Evolutionary conservation across 2,113 vertebrate species (phyloP).

Genomic region (Epinephelus lanceolatus): DNA sequence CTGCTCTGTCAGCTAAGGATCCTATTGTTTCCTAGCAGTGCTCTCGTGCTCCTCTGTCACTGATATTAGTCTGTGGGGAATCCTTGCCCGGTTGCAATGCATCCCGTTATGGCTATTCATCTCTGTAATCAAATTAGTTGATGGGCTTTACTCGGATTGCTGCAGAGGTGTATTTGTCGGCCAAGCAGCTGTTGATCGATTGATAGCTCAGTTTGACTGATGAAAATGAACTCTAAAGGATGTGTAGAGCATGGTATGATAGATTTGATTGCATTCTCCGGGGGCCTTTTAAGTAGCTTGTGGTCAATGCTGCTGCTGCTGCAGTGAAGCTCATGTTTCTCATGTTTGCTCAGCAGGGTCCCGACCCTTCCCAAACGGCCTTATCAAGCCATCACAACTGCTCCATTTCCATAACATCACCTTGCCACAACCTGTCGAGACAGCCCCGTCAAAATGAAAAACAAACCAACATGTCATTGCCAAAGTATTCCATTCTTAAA

Average conservation of each 20-base stretch:
- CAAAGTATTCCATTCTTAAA: conserved; percentile 27
- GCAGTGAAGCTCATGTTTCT: conserved; percentile 48
- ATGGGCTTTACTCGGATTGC: conserved; percentile 44
- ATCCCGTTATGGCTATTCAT: conserved; percentile 45
- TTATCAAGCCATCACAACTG: conserved; percentile 35
- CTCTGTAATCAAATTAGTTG: conserved; percentile 53
- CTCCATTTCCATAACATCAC: conserved; percentile 21
- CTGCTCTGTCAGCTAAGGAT: conserved; percentile 36
- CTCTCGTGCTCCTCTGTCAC: conserved; percentile 15
- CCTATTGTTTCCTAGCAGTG: conserved; percentile 26
- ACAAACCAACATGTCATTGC: not conserved
- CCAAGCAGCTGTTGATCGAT: conserved; percentile 56
- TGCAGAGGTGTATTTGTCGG: conserved; percentile 36
- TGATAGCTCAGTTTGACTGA: conserved; percentile 41
- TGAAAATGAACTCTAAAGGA: conserved; percentile 57
- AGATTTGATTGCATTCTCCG: conserved; percentile 39
- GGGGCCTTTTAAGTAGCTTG: conserved; percentile 39
- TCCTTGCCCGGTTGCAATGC: conserved; percentile 23
- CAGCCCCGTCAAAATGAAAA: conserved; percentile 13
- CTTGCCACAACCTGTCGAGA: conserved; percentile 40
- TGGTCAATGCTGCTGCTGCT: conserved; percentile 50
- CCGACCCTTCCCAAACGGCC: conserved; percentile 14
- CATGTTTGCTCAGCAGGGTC: conserved; percentile 47
- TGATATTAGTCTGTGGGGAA: conserved; percentile 39
- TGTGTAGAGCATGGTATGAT: conserved; percentile 42